These are phyloP conservation scores for Papilio polyxenes DNA, from an alignment of 1,140 invertebrate species.

Conservation along the genomic window DNA sequence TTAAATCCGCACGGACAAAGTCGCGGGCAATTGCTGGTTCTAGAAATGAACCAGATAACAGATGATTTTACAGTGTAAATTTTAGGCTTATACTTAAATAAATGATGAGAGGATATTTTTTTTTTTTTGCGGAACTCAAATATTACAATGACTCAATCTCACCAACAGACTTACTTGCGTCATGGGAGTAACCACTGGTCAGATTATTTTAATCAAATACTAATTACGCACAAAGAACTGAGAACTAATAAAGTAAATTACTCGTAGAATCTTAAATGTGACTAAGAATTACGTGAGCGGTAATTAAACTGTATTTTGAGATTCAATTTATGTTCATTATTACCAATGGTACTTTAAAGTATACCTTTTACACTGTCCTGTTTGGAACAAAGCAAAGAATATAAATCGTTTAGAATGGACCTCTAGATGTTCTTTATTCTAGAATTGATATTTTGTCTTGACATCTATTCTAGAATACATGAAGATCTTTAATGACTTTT, in stretches of 20 bases:
- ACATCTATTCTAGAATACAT: background rate
- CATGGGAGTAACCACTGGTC: constrained; percentile 22
- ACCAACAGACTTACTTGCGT: background rate
- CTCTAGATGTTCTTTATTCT: background rate
- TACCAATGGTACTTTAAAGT: background rate
- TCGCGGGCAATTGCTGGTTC: no score
- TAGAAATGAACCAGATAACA: background rate
- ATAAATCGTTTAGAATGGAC: background rate
- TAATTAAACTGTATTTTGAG: constrained; percentile 27
- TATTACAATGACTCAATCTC: constrained; percentile 12
- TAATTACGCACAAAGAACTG: constrained; percentile 33
- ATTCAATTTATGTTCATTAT: background rate
- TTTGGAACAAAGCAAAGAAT: background rate
- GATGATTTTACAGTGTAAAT: background rate
- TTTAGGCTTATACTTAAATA: no score
- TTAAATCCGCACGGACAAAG: no score
- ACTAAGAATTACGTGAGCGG: constrained; percentile 35
- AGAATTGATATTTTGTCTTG: background rate
- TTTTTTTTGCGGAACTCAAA: background rate
- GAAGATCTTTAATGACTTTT: background rate
- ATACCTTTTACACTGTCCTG: background rate
- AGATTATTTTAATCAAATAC: constrained; percentile 22
- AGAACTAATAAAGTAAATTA: constrained; percentile 7
- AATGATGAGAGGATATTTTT: background rate
- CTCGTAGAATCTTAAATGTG: background rate